Conservation (phyloP, 2,797 vertebrate genomes). For the Semotilus atromaculatus region DNA sequence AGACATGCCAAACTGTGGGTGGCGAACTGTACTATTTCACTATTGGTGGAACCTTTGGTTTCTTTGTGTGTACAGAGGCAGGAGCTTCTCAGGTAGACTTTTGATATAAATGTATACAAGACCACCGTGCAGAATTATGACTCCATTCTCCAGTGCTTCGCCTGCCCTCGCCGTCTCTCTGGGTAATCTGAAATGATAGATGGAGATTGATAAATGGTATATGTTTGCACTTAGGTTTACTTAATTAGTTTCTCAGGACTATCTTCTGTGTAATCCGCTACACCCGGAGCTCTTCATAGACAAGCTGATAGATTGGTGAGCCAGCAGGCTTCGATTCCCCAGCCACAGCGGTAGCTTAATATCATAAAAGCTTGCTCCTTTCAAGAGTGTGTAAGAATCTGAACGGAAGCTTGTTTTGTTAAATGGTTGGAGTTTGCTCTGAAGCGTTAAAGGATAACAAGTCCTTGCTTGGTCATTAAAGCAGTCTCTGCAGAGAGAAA, state of each 20-base stretch:
- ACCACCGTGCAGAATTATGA: not conserved
- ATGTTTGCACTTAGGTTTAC: not conserved
- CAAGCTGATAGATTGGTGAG: not conserved
- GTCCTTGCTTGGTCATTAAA: conserved; percentile 49
- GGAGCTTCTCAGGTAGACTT: not conserved
- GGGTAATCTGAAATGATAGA: conserved; percentile 13
- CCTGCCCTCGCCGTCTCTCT: not conserved
- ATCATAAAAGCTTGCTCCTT: conserved; percentile 18
- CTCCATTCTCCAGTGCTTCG: not conserved
- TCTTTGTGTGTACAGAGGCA: not conserved
- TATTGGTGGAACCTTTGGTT: not conserved
- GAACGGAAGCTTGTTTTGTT: conserved; percentile 39
- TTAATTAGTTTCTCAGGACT: conserved; percentile 10
- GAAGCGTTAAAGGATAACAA: conserved; percentile 49
- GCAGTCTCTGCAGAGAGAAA: conserved; percentile 37
- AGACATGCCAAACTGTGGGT: not conserved
- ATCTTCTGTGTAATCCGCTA: not conserved
- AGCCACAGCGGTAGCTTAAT: conserved; percentile 12
- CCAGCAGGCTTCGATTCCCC: not conserved
- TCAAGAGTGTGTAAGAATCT: conserved; percentile 37
- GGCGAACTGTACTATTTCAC: not conserved
- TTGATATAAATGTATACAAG: not conserved
- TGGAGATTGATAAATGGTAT: conserved; percentile 9
- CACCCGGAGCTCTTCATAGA: not conserved
- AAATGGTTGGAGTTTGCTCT: conserved; percentile 41